Percentiles rank a stretch among this genome's conserved stretches.
These are phyloP conservation scores for Cichlasoma orientale DNA, from an alignment of 2,797 vertebrate species.

Conservation along the genomic window DNA sequence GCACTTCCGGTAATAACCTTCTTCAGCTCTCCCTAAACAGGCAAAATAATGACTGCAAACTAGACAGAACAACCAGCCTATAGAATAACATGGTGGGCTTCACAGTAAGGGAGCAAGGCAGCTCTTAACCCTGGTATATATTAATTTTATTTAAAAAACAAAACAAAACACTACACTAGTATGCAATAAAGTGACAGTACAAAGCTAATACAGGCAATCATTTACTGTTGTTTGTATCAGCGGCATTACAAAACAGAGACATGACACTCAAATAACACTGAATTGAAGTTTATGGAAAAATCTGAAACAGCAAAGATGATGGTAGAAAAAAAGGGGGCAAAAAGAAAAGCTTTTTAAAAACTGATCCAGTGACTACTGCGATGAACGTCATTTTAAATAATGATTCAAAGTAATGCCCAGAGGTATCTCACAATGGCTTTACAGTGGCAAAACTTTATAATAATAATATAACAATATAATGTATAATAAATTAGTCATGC, in stretches of 20 bases:
- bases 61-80: not conserved
- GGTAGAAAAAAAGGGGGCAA: no score
- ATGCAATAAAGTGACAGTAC: slow-evolving; percentile 7
- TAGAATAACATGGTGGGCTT: not conserved
- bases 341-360: no score
- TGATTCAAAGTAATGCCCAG: not conserved
- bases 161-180: not conserved
- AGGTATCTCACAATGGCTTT: not conserved
- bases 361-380: no score
- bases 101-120: not conserved
- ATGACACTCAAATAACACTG: no score
- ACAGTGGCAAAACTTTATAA: not conserved
- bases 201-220: not conserved
- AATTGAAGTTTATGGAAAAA: no score
- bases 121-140: slow-evolving; percentile 32
- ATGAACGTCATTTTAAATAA: not conserved
- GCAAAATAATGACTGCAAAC: not conserved
- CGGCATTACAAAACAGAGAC: no score
- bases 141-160: slow-evolving; percentile 21
- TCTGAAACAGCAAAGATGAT: no score
- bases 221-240: no score
- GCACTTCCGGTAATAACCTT: slow-evolving; percentile 11
- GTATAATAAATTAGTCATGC: not conserved
- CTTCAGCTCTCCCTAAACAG: not conserved
- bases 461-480: not conserved